Evolutionary conservation across 2,797 vertebrate species (phyloP), one percentile per base, ranked within the genome.

Genomic region (Capromys pilorides): DNA sequence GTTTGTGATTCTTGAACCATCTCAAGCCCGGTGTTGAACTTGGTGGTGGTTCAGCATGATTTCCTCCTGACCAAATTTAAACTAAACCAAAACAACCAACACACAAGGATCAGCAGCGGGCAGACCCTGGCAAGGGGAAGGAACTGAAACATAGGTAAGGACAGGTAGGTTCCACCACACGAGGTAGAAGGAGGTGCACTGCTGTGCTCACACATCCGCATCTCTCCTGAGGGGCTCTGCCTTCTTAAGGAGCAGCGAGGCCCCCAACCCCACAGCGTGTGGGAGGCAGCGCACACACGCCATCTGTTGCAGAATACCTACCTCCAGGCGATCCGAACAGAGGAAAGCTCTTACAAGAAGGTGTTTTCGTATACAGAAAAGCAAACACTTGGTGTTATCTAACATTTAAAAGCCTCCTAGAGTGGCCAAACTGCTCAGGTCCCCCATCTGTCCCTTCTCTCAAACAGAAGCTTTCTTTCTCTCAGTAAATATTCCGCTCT

Each of bases 211-310:
- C 11, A 36, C 24, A 6, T 24, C 26, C 6, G 1, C 3, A 0
- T 8, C 45, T 45, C 21, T 26, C 19, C 10, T 6, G 2, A 18
- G 8, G 9, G 28, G 51, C 64, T 2, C 36, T 64, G 16, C 79
- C 66, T 8, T 41, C 78, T 12, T n/a, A 1, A 3, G 18, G 24
- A 49, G 49, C 61, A 19, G 36, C 6, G 57, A 64, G 22, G 7
- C 57, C 18, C 33, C 91, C 41, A 31, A 51, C 9, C n/a, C 89
- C n/a, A 28, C 2, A 41, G 26, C 1, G 0, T 18, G 33, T n/a
- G 6, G 33, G 84, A 75, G 24, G 14, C 49, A 1, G 28, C 5
- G 0, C 0, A 0, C 36, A 0, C 0, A 0, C 36, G n/a, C 79
- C 24, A 57, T 78, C 36, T 57, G 79, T 4, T 86, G n/a, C 18